Percentiles rank a stretch among this genome's conserved stretches.
phyloP scores from a whole-genome alignment of 2,888 invertebrate genomes.

The Phaedon cochleariae region DNA sequence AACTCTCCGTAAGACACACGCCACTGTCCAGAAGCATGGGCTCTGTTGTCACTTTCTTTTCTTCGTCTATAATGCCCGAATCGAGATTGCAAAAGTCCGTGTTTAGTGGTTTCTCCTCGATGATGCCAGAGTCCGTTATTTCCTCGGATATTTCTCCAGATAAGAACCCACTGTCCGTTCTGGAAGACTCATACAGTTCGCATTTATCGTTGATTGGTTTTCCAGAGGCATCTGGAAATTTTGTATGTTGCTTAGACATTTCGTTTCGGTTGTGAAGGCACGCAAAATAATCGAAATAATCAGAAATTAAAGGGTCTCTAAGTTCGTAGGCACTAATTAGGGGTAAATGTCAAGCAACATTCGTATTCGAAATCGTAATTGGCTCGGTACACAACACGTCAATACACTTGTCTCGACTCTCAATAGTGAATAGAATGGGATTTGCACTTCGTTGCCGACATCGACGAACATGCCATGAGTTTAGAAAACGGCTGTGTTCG shows the following conservation, averaged over 20 bases:
- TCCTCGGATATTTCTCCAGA: slow-evolving; percentile 47
- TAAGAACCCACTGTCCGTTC: slow-evolving; percentile 58
- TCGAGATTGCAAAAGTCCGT: slow-evolving; percentile 6
- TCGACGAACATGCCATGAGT: neutral
- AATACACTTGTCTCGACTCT: neutral
- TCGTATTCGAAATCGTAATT: neutral
- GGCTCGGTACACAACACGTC: neutral
- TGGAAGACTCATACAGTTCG: slow-evolving; percentile 49
- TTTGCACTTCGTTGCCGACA: neutral
- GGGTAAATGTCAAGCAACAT: neutral
- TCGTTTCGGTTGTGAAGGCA: neutral
- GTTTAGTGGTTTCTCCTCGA: slow-evolving; percentile 29
- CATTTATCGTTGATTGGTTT: slow-evolving; percentile 50
- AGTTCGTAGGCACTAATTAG: neutral
- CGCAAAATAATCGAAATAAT: neutral
- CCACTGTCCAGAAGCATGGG: slow-evolving; percentile 74
- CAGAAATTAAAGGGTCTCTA: neutral
- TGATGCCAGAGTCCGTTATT: slow-evolving; percentile 33
- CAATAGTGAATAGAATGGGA: slow-evolving; percentile 2
- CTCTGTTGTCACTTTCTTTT: slow-evolving; percentile 38
- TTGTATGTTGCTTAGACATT: slow-evolving; percentile 43
- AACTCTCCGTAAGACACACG: slow-evolving; percentile 68
- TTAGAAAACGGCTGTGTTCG: neutral
- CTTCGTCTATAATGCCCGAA: slow-evolving; percentile 26
- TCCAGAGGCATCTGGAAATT: slow-evolving; percentile 53